Evolutionary conservation across 2,888 invertebrate genomes (phyloP).

Genomic region (Balanococcus diminutus): DNA sequence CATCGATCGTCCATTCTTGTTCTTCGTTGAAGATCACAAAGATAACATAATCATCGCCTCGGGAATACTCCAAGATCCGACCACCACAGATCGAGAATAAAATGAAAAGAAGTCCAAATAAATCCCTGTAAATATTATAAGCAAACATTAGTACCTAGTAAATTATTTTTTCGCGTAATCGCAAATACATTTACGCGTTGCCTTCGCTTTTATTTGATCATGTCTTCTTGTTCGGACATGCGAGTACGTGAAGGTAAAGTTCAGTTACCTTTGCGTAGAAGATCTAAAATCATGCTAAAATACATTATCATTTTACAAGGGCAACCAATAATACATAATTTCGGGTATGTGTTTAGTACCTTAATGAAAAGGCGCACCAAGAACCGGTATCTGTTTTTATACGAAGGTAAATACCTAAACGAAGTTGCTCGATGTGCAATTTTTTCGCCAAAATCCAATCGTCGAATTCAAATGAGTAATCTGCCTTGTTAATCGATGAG

Average conservation of each 20-base stretch:
- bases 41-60: constrained; percentile 49
- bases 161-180: not conserved
- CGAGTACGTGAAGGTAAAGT: not conserved
- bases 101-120: not conserved
- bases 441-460: too few relatives aligned
- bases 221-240: too few relatives aligned
- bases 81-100: not conserved
- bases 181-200: not conserved
- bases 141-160: not conserved
- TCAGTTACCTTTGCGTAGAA: not conserved
- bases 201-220: not conserved
- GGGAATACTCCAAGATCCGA: constrained; percentile 47
- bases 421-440: too few relatives aligned
- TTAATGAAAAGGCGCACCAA: too few relatives aligned
- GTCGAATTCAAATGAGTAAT: too few relatives aligned
- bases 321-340: too few relatives aligned
- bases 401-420: too few relatives aligned
- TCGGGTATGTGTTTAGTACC: too few relatives aligned
- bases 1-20: constrained; percentile 60
- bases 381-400: too few relatives aligned
- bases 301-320: too few relatives aligned
- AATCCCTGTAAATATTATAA: not conserved
- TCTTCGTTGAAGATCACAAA: constrained; percentile 58
- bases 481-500: too few relatives aligned
- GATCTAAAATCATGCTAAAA: too few relatives aligned